Conservation (phyloP, 1,140 invertebrate genomes). For the Lanistes nyassanus region DNA sequence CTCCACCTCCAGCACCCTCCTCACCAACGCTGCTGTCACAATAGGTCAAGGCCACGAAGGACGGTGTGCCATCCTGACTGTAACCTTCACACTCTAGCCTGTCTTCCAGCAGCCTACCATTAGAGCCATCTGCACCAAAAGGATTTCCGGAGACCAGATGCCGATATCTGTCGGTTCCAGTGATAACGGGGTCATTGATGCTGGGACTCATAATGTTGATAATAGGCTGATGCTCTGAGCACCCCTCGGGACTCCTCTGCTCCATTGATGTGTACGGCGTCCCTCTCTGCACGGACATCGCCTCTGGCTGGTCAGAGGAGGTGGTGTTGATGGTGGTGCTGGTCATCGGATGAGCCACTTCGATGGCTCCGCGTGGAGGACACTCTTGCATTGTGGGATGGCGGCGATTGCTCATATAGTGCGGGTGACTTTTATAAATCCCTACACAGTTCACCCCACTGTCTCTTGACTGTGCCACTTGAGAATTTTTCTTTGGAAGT, state of each 20-base stretch:
- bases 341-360: not conserved
- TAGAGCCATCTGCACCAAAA: not conserved
- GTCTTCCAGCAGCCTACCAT: not conserved
- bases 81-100: constrained; percentile 15
- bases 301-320: constrained; percentile 9
- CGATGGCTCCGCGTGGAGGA: not conserved
- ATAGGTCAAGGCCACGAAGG: constrained; percentile 23
- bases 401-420: not conserved
- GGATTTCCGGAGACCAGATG: not conserved
- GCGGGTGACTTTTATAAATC: constrained; percentile 22
- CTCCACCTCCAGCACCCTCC: constrained; percentile 17
- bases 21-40: constrained; percentile 29
- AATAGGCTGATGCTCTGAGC: constrained; percentile 8
- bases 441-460: constrained; percentile 62
- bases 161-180: not conserved
- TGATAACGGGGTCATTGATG: too few species aligned
- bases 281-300: constrained; percentile 8
- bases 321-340: not conserved
- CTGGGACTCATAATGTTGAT: not conserved
- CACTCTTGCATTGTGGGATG: constrained; percentile 13
- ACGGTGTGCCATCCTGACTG: constrained; percentile 11
- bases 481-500: constrained; percentile 54
- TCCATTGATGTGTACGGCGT: constrained; percentile 25
- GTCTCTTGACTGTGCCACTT: constrained; percentile 47
- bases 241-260: constrained; percentile 9